These are phyloP conservation scores for Panagrolaimus sp. DNA, from an alignment of 1,140 invertebrate genomes.

Conservation along the genomic window DNA sequence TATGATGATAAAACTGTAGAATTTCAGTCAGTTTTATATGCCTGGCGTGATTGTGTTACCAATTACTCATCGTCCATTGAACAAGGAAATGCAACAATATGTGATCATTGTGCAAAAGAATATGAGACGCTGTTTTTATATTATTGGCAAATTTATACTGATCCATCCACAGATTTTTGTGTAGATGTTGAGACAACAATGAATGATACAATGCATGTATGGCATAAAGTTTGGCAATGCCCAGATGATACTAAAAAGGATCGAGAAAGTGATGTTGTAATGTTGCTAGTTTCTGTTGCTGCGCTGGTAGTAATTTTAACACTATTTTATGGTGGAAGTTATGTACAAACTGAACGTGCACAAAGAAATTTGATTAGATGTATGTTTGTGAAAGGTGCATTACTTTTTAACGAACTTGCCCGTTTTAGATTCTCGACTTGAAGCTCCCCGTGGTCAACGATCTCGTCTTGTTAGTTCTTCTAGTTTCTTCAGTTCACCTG, in stretches of 20 bases:
- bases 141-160: slow-evolving; percentile 53
- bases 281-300: slow-evolving; percentile 36
- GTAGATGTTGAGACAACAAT: slow-evolving; percentile 50
- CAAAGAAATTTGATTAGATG: slow-evolving; percentile 41
- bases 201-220: slow-evolving; percentile 54
- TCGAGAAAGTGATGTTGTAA: slow-evolving; percentile 28
- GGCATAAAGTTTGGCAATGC: slow-evolving; percentile 48
- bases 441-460: slow-evolving; percentile 21
- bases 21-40: slow-evolving; percentile 26
- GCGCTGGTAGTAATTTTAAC: slow-evolving; percentile 31
- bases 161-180: slow-evolving; percentile 45
- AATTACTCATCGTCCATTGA: slow-evolving; percentile 22
- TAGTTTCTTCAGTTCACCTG: slow-evolving; percentile 17
- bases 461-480: slow-evolving; percentile 37
- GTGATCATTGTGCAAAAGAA: slow-evolving; percentile 27
- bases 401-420: slow-evolving; percentile 2
- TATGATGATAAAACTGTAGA: slow-evolving; percentile 41
- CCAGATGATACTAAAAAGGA: slow-evolving; percentile 30
- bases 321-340: slow-evolving; percentile 48
- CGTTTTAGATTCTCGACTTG: slow-evolving; percentile 30
- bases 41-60: slow-evolving; percentile 43
- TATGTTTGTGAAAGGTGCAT: slow-evolving; percentile 27
- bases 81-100: slow-evolving; percentile 35
- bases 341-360: slow-evolving; percentile 44
- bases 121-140: slow-evolving; percentile 44